Percentiles rank a stretch among this genome's conserved stretches.
Conservation (phyloP, 2,888 invertebrate species). For the Ectemnius lituratus region DNA sequence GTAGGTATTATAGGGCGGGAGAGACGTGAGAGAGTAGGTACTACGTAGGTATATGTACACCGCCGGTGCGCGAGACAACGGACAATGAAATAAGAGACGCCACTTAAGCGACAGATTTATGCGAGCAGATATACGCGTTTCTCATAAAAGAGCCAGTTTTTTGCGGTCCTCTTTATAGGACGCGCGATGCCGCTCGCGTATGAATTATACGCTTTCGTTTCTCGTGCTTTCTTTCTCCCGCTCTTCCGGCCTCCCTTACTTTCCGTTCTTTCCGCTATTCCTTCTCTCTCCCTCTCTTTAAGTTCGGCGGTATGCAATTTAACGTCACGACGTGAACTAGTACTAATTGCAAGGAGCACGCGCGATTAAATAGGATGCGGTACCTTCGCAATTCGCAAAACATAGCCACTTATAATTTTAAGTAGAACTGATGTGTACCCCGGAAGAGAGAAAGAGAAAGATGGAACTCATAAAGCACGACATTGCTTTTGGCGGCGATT, state of each 20-base stretch:
- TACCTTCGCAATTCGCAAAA: too few species aligned
- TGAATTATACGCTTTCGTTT: slow-evolving; percentile 29
- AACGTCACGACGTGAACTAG: background rate
- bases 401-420: too few species aligned
- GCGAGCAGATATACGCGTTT: slow-evolving; percentile 45
- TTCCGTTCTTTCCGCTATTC: too few species aligned
- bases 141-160: slow-evolving; percentile 42
- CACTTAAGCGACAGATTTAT: slow-evolving; percentile 54
- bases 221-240: too few species aligned
- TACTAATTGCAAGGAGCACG: background rate
- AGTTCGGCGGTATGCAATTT: slow-evolving; percentile 40
- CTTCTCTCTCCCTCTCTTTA: slow-evolving; percentile 1
- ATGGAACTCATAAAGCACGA: background rate
- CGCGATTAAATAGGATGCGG: too few species aligned
- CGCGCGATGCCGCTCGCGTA: slow-evolving; percentile 25
- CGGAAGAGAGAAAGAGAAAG: background rate
- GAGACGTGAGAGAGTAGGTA: background rate
- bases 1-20: background rate
- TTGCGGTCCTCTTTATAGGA: slow-evolving; percentile 22
- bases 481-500: background rate
- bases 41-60: slow-evolving; percentile 3
- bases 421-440: background rate
- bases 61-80: slow-evolving; percentile 26
- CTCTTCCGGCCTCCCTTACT: too few species aligned
- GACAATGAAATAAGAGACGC: slow-evolving; percentile 47